phyloP scores from a whole-genome alignment of 2,113 vertebrate genomes.

The Paradoxurus hermaphroditus region DNA sequence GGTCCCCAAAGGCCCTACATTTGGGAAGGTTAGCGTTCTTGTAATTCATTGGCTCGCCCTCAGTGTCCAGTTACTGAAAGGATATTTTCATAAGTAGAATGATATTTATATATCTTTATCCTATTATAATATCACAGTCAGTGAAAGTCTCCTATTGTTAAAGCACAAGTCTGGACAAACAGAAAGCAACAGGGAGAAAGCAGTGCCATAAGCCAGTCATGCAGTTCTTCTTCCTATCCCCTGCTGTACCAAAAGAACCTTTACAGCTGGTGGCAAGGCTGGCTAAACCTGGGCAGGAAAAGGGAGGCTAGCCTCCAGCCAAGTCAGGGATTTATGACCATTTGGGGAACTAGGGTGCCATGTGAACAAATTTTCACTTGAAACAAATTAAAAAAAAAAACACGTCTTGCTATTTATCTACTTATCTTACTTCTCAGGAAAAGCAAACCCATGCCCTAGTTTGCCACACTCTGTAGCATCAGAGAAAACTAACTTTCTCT shows the following conservation, averaged over 20 bases:
- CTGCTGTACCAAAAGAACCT: background rate
- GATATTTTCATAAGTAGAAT: background rate
- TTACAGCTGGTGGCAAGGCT: background rate
- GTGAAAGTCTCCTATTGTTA: background rate
- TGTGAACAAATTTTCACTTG: conserved; percentile 55
- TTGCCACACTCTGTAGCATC: background rate
- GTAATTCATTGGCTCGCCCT: background rate
- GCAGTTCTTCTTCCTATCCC: background rate
- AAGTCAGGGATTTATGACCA: conserved; percentile 22
- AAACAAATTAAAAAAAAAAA: background rate
- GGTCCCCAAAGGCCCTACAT: background rate
- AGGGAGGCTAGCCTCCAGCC: background rate
- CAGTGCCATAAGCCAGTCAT: background rate
- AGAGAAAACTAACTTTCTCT: background rate
- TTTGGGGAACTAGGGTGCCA: conserved; percentile 2
- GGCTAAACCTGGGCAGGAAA: conserved; percentile 6
- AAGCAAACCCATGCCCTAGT: background rate
- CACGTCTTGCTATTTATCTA: background rate
- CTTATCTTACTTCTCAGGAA: conserved; percentile 5
- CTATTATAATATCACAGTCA: background rate
- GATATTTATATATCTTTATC: background rate
- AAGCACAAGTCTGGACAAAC: background rate
- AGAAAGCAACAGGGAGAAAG: background rate
- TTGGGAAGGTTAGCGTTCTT: background rate
- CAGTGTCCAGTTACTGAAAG: background rate